Conservation (phyloP, 2,797 vertebrate species). For the Urosaurus nigricauda region DNA sequence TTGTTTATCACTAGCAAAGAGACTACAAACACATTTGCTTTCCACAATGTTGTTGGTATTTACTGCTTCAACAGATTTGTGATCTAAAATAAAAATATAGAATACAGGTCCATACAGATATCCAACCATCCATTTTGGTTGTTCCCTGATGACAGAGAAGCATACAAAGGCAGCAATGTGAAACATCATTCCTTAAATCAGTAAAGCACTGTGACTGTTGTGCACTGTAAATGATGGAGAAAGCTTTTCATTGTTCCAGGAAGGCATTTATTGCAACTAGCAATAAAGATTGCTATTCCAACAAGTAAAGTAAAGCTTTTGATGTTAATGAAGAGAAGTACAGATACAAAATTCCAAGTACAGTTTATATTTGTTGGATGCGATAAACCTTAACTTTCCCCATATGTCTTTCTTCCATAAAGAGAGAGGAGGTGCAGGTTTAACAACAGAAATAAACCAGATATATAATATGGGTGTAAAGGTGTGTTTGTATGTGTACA, state of each 20-base stretch:
- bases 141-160: constrained; percentile 1
- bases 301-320: background rate
- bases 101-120: background rate
- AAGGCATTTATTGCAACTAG: constrained; percentile 2
- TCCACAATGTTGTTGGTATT: background rate
- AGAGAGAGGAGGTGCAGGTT: background rate
- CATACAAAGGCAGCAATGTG: constrained; percentile 23
- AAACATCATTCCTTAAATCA: background rate
- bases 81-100: constrained; percentile 18
- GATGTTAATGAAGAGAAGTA: constrained; percentile 11
- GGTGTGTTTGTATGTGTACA: background rate
- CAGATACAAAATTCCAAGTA: constrained; percentile 11
- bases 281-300: constrained; percentile 21
- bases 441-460: constrained; percentile 5
- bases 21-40: background rate
- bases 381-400: constrained; percentile 16
- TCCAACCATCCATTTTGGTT: background rate
- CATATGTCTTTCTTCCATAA: constrained; percentile 14
- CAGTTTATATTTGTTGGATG: background rate
- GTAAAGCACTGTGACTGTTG: constrained; percentile 12
- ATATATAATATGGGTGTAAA: background rate
- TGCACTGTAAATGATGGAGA: constrained; percentile 6
- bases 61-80: constrained; percentile 7
- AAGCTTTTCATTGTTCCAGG: constrained; percentile 22
- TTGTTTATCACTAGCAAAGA: constrained; percentile 13